A percentile compares a stretch with the other conserved stretches of the same genome.
Conservation (phyloP, 2,888 invertebrate species). For the Orthosia gothica region DNA sequence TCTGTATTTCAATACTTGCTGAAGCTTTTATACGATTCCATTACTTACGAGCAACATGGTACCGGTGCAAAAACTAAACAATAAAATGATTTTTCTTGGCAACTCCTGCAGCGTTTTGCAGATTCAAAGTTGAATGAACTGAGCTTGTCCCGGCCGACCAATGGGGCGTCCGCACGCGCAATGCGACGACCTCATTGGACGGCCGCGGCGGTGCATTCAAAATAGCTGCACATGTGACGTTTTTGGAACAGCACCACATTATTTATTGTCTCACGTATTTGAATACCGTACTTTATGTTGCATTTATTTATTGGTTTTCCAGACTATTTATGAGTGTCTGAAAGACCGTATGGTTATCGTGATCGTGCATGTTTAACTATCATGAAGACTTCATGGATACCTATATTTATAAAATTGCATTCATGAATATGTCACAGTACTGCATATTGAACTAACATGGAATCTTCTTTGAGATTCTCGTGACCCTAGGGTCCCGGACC, state of each 20-base stretch:
- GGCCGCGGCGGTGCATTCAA: constrained; percentile 69
- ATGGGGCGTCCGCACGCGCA: constrained; percentile 82
- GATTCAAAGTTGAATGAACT: constrained; percentile 85
- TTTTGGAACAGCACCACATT: constrained; percentile 66
- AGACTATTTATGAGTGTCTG: constrained; percentile 43
- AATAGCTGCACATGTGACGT: constrained; percentile 68
- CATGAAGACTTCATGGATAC: background rate
- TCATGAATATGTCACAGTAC: background rate
- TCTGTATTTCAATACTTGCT: constrained; percentile 25
- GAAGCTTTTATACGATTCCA: constrained; percentile 53
- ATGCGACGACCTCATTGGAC: constrained; percentile 87
- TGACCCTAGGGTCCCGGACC: no score
- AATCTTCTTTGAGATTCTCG: background rate
- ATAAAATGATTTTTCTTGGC: constrained; percentile 72
- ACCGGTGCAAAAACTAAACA: constrained; percentile 58
- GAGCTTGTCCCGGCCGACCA: constrained; percentile 73
- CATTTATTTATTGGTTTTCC: constrained; percentile 35
- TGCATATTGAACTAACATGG: background rate
- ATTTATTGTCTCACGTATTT: constrained; percentile 68
- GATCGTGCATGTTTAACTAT: constrained; percentile 20
- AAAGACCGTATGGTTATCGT: constrained; percentile 23
- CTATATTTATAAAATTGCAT: background rate
- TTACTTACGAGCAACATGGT: constrained; percentile 52
- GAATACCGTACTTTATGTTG: constrained; percentile 45
- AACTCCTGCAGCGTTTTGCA: constrained; percentile 79